phyloP scores from a whole-genome alignment of 2,797 vertebrate genomes.

The Spinibarbus caldwelli region DNA sequence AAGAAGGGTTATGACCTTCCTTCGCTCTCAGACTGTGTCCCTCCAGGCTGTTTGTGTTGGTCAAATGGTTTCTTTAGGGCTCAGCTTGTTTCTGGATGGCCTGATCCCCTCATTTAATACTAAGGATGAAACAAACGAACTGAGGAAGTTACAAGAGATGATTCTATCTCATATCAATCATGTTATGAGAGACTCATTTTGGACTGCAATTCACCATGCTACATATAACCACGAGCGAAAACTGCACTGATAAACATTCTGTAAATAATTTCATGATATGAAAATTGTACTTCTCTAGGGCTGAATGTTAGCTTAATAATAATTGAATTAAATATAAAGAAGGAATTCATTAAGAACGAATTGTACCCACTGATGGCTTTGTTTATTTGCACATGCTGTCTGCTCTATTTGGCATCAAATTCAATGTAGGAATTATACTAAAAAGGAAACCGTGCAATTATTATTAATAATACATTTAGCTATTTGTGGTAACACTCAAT shows the following conservation, averaged over 20 bases:
- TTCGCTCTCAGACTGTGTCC: slow-evolving; percentile 4
- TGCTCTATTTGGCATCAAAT: background rate
- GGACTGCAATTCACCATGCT: background rate
- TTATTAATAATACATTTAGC: background rate
- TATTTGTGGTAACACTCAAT: background rate
- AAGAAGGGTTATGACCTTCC: slow-evolving; percentile 32
- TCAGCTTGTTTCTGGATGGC: slow-evolving; percentile 41
- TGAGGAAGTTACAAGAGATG: background rate
- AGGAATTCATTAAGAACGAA: background rate
- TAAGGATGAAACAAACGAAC: background rate
- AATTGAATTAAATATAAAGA: background rate
- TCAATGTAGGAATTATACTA: background rate
- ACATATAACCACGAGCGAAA: background rate
- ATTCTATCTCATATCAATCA: slow-evolving; percentile 3
- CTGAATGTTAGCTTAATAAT: background rate
- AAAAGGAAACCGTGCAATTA: background rate
- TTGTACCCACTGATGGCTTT: background rate
- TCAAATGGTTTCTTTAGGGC: slow-evolving; percentile 46
- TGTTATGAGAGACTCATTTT: slow-evolving; percentile 9
- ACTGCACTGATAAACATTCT: background rate
- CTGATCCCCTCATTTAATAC: slow-evolving; percentile 27
- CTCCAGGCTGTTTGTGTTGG: slow-evolving; percentile 29
- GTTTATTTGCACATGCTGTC: too few relatives aligned
- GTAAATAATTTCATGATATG: background rate
- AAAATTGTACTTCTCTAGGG: background rate